Percentiles rank a stretch among this genome's conserved stretches.
Evolutionary conservation across 2,797 vertebrate genomes (phyloP).

Genomic region (Gymnodraco acuticeps): DNA sequence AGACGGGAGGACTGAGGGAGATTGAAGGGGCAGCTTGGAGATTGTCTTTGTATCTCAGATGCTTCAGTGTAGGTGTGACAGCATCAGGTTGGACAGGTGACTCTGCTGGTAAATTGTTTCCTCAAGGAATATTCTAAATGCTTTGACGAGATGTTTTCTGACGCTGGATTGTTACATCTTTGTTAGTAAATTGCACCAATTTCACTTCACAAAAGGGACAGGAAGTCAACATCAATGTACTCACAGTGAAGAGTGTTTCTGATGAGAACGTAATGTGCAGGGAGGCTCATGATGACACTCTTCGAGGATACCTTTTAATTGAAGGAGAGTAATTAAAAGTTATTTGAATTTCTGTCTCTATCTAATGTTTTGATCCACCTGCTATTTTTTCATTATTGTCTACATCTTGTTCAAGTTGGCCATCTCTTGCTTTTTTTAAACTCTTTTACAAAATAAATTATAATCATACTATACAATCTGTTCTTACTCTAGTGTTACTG

Average conservation of each 20-base stretch:
- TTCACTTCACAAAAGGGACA: background rate
- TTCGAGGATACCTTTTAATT: background rate
- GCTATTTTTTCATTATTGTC: background rate
- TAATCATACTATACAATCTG: too few species aligned
- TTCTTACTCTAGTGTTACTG: too few species aligned
- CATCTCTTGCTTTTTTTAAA: background rate
- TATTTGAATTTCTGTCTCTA: background rate
- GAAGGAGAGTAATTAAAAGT: background rate
- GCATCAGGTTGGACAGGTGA: conserved; percentile 6
- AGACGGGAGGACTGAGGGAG: conserved; percentile 37
- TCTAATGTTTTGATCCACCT: background rate
- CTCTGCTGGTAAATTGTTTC: conserved; percentile 4
- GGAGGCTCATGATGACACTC: too few species aligned
- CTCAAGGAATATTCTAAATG: conserved; percentile 11
- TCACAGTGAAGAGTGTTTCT: background rate
- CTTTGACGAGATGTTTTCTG: conserved; percentile 8
- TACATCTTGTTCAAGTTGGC: background rate
- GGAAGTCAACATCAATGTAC: background rate
- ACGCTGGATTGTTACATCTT: background rate
- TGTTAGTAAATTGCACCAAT: background rate
- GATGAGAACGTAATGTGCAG: background rate
- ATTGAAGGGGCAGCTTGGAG: conserved; percentile 38
- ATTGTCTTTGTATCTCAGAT: conserved; percentile 34
- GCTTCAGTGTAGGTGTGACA: conserved; percentile 23
- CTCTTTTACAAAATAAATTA: too few species aligned